Conservation (phyloP, 2,888 invertebrate genomes). For the Sesia bembeciformis region DNA sequence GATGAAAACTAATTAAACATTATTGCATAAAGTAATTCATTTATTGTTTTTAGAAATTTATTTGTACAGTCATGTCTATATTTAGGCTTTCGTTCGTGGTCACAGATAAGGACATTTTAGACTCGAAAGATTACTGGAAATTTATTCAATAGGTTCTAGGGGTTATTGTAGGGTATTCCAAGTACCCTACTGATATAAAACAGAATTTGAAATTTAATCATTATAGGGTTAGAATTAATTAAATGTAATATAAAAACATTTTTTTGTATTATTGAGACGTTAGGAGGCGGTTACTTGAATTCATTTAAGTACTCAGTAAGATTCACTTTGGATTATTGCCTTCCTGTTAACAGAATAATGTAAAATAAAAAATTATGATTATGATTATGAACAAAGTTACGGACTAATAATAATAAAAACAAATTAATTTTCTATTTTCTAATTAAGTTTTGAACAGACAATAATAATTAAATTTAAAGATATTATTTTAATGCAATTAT, state of each 20-base stretch:
- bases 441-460: too few relatives aligned
- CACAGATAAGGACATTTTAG: conserved; percentile 8
- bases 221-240: conserved; percentile 4
- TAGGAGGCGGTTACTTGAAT: neutral
- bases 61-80: neutral
- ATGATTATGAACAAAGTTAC: too few relatives aligned
- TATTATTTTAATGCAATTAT: too few relatives aligned
- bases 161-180: conserved; percentile 6
- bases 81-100: neutral
- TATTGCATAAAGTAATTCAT: too few relatives aligned
- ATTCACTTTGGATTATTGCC: too few relatives aligned
- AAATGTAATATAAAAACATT: neutral
- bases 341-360: too few relatives aligned
- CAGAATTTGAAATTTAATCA: conserved; percentile 8
- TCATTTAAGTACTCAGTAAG: neutral
- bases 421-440: too few relatives aligned
- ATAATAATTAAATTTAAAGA: too few relatives aligned
- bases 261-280: neutral
- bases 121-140: conserved; percentile 11
- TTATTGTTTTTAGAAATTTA: neutral
- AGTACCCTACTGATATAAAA: conserved; percentile 5
- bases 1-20: too few relatives aligned
- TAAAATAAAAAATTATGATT: too few relatives aligned
- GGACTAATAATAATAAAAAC: too few relatives aligned
- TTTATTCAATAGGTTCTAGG: conserved; percentile 8